Conservation (phyloP, 2,888 invertebrate species). For the Chirona hameri region DNA sequence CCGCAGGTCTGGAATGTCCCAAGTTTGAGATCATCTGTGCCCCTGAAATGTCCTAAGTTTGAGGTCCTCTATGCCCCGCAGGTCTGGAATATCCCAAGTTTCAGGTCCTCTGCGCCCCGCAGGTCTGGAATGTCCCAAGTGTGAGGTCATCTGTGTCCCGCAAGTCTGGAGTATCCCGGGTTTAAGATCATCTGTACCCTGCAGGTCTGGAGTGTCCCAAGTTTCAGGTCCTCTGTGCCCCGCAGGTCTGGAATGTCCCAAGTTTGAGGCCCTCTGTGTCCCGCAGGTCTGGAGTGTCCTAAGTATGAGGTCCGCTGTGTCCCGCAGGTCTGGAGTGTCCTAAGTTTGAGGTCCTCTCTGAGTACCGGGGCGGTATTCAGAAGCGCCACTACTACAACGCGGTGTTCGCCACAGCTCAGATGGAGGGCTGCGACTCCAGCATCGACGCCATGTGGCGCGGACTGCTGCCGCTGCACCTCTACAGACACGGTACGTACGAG, state of each 20-base stretch:
- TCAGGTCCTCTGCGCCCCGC: too few relatives aligned
- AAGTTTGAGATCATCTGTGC: too few relatives aligned
- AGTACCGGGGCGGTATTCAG: constrained; percentile 42
- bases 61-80: too few relatives aligned
- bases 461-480: constrained; percentile 42
- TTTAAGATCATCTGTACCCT: too few relatives aligned
- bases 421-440: constrained; percentile 41
- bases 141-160: not conserved
- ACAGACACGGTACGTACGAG: constrained; percentile 40
- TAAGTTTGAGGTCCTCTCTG: constrained; percentile 41
- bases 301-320: not conserved
- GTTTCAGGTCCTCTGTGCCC: not conserved
- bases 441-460: constrained; percentile 41
- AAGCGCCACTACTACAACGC: constrained; percentile 41
- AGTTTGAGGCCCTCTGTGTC: not conserved
- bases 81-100: too few relatives aligned
- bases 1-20: not conserved
- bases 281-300: constrained; percentile 41
- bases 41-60: too few relatives aligned
- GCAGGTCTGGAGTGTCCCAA: not conserved
- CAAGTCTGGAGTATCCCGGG: constrained; percentile 33
- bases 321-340: constrained; percentile 42
- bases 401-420: constrained; percentile 39
- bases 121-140: not conserved
- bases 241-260: not conserved